A percentile compares a stretch with the other conserved stretches of the same genome.
phyloP scores from a whole-genome alignment of 2,888 invertebrate species.

The Trissoscelio sp. region DNA sequence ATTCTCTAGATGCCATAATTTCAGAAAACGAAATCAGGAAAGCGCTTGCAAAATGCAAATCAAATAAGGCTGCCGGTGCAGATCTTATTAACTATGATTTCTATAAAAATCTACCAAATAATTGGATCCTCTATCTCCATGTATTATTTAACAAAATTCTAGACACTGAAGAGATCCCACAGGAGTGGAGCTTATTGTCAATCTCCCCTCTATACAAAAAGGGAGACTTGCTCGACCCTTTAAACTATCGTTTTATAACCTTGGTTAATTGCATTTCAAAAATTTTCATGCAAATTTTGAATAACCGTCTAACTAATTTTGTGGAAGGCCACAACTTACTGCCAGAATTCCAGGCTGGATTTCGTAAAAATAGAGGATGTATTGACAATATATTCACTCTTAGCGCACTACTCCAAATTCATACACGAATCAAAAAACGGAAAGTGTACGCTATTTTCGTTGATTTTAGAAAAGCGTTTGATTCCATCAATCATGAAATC shows the following conservation, averaged over 20 bases:
- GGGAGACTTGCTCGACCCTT: neutral
- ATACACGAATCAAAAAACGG: neutral
- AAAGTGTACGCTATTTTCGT: constrained; percentile 24
- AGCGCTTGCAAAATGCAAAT: neutral
- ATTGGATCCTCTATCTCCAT: constrained; percentile 11
- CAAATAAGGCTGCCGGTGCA: neutral
- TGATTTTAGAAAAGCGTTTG: constrained; percentile 22
- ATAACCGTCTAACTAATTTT: constrained; percentile 2
- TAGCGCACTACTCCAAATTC: neutral
- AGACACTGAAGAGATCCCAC: constrained; percentile 4
- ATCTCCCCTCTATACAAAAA: constrained; percentile 47
- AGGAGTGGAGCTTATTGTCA: constrained; percentile 20
- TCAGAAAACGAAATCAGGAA: neutral
- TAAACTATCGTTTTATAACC: constrained; percentile 38
- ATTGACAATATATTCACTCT: constrained; percentile 13
- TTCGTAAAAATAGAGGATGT: constrained; percentile 29
- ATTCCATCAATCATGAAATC: no score
- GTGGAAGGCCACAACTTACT: neutral
- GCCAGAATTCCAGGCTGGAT: constrained; percentile 9
- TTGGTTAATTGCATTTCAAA: no score
- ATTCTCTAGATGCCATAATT: no score
- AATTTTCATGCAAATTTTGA: no score
- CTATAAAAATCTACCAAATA: constrained; percentile 31
- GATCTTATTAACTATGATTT: constrained; percentile 11
- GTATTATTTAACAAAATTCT: constrained; percentile 44